Percentiles rank a stretch among this genome's conserved stretches.
phyloP scores from a whole-genome alignment of 2,888 invertebrate species.

The Sinelater perroti region DNA sequence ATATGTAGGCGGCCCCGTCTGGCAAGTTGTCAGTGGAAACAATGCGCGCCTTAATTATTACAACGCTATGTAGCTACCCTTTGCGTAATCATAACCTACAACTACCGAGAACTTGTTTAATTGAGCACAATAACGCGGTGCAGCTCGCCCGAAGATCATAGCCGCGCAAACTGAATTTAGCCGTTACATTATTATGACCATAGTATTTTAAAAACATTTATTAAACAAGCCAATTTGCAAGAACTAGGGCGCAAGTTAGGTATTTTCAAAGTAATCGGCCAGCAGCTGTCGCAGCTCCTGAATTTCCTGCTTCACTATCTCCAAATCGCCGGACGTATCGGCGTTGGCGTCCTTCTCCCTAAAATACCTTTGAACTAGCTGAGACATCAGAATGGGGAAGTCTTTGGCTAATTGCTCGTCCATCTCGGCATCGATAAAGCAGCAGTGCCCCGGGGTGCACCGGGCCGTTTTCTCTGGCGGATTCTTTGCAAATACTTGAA shows the following conservation, averaged over 20 bases:
- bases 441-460: slow-evolving; percentile 59
- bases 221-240: too few relatives aligned
- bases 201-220: too few relatives aligned
- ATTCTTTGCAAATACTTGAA: slow-evolving; percentile 58
- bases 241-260: too few relatives aligned
- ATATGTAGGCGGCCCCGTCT: slow-evolving; percentile 18
- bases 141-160: background rate
- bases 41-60: slow-evolving; percentile 16
- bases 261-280: slow-evolving; percentile 48
- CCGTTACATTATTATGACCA: background rate
- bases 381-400: slow-evolving; percentile 67
- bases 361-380: slow-evolving; percentile 70
- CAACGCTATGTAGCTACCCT: slow-evolving; percentile 4
- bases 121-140: slow-evolving; percentile 12
- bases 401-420: slow-evolving; percentile 59
- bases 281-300: slow-evolving; percentile 55
- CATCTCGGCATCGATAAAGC: slow-evolving; percentile 59
- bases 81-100: slow-evolving; percentile 15
- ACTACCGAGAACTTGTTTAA: slow-evolving; percentile 12
- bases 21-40: slow-evolving; percentile 20
- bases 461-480: slow-evolving; percentile 58
- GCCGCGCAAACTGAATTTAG: background rate
- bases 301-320: slow-evolving; percentile 62
- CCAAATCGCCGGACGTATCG: slow-evolving; percentile 59
- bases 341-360: slow-evolving; percentile 60